phyloP scores from a whole-genome alignment of 2,113 vertebrate genomes.

The Siphamia tubifer region DNA sequence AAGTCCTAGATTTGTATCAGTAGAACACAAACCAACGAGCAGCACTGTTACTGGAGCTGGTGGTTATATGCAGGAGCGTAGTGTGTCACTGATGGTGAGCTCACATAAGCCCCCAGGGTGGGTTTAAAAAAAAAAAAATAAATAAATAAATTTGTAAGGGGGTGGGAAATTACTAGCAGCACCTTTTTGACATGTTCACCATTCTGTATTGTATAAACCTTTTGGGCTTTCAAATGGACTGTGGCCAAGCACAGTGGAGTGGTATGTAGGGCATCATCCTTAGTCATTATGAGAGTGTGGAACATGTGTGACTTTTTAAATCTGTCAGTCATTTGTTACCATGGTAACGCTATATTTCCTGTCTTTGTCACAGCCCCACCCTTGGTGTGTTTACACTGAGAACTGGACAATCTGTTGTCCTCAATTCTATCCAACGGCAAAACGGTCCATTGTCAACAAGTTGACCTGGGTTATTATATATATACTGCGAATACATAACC shows the following conservation, averaged over 20 bases:
- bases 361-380: not conserved
- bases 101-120: not conserved
- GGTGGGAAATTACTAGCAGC: not conserved
- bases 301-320: not conserved
- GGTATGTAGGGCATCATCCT: not conserved
- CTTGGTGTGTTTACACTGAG: conserved; percentile 1
- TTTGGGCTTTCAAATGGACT: not conserved
- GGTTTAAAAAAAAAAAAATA: not conserved
- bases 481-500: not conserved
- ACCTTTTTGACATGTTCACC: too few relatives aligned
- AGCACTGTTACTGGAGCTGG: not conserved
- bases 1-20: conserved; percentile 8
- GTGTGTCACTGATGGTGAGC: not conserved
- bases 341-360: not conserved
- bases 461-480: conserved; percentile 22
- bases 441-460: conserved; percentile 28
- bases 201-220: too few relatives aligned
- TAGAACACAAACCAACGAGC: not conserved
- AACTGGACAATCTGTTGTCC: conserved; percentile 22
- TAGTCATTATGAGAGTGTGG: not conserved
- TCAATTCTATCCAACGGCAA: conserved; percentile 5
- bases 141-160: not conserved
- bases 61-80: not conserved
- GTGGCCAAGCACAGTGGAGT: not conserved
- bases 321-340: not conserved